These are phyloP conservation scores for Harpagifer antarcticus DNA, from an alignment of 2,797 vertebrate genomes.

Conservation along the genomic window DNA sequence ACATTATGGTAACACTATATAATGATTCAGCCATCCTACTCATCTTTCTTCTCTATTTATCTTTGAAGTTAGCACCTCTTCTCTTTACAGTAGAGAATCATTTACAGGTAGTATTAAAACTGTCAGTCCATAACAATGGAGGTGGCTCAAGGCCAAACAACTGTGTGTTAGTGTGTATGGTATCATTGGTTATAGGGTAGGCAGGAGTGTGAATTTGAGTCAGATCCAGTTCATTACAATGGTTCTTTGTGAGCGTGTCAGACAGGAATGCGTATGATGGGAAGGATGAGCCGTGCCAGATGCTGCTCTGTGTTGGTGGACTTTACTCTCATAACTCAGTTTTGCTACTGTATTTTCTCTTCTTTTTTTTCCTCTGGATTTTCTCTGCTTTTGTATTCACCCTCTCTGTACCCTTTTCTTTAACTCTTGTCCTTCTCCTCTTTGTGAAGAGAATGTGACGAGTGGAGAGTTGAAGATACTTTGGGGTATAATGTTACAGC, in stretches of 20 bases:
- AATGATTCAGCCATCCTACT: constrained; percentile 22
- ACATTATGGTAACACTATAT: constrained; percentile 36
- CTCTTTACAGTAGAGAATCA: constrained; percentile 66
- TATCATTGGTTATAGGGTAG: constrained; percentile 41
- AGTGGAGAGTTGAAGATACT: constrained; percentile 55
- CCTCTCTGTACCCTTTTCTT: background rate
- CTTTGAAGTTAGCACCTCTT: constrained; percentile 72
- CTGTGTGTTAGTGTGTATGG: constrained; percentile 37
- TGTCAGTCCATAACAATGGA: constrained; percentile 74
- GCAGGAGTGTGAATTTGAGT: constrained; percentile 66
- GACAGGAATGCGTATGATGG: constrained; percentile 76
- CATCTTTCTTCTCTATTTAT: constrained; percentile 37
- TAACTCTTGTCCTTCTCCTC: constrained; percentile 8
- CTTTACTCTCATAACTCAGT: constrained; percentile 44
- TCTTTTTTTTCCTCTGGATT: background rate
- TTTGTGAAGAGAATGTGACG: constrained; percentile 62
- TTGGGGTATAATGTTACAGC: constrained; percentile 69
- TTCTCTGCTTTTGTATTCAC: constrained; percentile 12
- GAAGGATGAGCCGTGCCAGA: constrained; percentile 69
- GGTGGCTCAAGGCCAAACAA: constrained; percentile 70
- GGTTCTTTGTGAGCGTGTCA: constrained; percentile 75
- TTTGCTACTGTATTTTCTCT: constrained; percentile 19
- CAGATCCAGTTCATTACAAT: constrained; percentile 76
- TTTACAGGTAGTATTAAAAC: constrained; percentile 74
- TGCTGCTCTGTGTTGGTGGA: constrained; percentile 49